Evolutionary conservation across 2,113 vertebrate species (phyloP).

Genomic region (Pelobates fuscus): DNA sequence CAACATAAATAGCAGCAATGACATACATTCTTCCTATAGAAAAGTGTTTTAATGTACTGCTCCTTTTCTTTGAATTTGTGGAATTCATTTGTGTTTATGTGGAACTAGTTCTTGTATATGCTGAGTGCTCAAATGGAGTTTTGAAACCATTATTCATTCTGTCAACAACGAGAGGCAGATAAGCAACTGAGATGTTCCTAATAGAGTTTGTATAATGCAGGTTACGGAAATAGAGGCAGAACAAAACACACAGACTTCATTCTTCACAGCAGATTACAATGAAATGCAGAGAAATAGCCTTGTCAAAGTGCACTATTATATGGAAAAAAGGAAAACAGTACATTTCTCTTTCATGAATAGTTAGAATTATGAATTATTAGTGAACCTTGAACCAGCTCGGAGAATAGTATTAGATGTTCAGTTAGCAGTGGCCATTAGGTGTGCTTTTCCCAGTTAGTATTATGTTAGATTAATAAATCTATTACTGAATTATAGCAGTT

Average conservation of each 20-base stretch:
- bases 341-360: neutral
- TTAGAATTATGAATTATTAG: neutral
- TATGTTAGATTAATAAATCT: neutral
- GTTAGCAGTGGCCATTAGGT: neutral
- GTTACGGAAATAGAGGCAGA: neutral
- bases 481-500: neutral
- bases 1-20: too few relatives aligned
- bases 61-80: too few relatives aligned
- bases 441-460: neutral
- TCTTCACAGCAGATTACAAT: too few relatives aligned
- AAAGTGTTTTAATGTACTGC: too few relatives aligned
- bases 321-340: neutral
- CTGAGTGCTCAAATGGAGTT: too few relatives aligned
- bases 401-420: neutral
- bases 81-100: too few relatives aligned
- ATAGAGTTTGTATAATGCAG: neutral
- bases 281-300: too few relatives aligned
- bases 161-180: slow-evolving; percentile 1
- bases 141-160: neutral
- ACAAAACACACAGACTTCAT: neutral
- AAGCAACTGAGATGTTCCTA: slow-evolving; percentile 1
- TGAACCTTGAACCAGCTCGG: neutral
- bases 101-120: too few relatives aligned
- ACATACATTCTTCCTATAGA: too few relatives aligned
- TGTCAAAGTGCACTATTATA: neutral